These are phyloP conservation scores for Callospermophilus lateralis DNA, from an alignment of 2,113 vertebrate species.

Conservation along the genomic window DNA sequence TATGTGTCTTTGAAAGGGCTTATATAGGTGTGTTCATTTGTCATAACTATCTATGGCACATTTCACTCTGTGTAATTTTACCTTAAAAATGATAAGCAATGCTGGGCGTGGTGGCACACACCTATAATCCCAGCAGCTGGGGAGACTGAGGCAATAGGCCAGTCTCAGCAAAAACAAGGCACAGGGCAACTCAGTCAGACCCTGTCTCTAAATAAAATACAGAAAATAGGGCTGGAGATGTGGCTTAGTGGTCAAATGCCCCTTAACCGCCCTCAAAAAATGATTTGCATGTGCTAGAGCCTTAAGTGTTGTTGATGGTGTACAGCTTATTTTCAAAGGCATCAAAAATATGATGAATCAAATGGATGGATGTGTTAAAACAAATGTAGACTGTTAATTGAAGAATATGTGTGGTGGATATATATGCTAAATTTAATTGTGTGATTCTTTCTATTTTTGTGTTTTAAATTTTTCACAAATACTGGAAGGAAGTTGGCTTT, in stretches of 20 bases:
- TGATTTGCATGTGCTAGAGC: neutral
- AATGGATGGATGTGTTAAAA: neutral
- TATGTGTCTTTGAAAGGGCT: neutral
- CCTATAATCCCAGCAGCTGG: too few species aligned
- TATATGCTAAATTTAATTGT: neutral
- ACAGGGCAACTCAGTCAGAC: too few species aligned
- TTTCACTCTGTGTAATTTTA: neutral
- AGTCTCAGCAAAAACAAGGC: too few species aligned
- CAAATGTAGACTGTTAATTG: neutral
- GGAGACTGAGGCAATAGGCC: too few species aligned
- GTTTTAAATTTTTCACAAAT: neutral
- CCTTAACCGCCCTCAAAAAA: neutral
- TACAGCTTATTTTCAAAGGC: neutral
- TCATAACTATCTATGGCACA: neutral
- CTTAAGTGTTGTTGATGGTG: neutral
- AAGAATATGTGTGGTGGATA: neutral
- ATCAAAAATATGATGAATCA: neutral
- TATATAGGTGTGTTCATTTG: neutral
- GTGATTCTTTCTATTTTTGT: neutral
- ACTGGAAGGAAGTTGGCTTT: neutral
- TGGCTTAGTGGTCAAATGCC: too few species aligned
- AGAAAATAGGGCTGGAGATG: too few species aligned
- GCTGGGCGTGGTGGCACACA: too few species aligned
- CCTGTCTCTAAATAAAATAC: too few species aligned
- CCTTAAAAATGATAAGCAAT: neutral